Percentiles rank a stretch among this genome's conserved stretches.
These are phyloP conservation scores for Oxyruncus cristatus DNA, from an alignment of 2,113 vertebrate species.

Conservation along the genomic window DNA sequence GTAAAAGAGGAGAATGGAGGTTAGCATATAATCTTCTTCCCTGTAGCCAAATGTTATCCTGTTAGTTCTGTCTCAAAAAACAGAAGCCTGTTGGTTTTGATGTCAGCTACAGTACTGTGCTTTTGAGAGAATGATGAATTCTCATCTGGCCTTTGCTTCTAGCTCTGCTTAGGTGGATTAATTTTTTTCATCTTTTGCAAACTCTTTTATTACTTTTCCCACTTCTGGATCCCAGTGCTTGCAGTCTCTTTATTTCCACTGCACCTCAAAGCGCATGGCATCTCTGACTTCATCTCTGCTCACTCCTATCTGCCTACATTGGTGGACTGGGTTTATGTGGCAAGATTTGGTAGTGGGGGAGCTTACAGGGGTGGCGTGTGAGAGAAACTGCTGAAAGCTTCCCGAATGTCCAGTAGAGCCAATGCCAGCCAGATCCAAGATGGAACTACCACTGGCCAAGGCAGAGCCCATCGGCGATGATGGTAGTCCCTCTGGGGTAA, in stretches of 20 bases:
- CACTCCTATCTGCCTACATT: fast-evolving
- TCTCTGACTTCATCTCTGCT: neutral
- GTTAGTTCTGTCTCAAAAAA: neutral
- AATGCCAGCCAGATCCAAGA: neutral
- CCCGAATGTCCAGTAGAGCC: neutral
- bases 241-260: neutral
- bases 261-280: neutral
- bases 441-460: neutral
- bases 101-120: neutral
- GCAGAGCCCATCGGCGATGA: neutral
- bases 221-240: neutral
- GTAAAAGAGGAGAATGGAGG: neutral
- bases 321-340: neutral
- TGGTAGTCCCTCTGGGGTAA: neutral
- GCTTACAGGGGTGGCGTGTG: neutral
- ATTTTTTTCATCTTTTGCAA: neutral
- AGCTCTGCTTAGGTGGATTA: neutral
- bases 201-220: neutral
- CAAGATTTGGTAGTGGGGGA: neutral
- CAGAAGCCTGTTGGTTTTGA: neutral
- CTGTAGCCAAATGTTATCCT: neutral
- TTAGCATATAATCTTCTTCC: neutral
- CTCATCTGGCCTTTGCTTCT: neutral
- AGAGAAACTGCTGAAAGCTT: neutral
- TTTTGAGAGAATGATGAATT: neutral